Evolutionary conservation across 92 coral and sea anemone species (phyloP), one percentile per base, ranked within the genome.

Genomic region (Micromussa lordhowensis): DNA sequence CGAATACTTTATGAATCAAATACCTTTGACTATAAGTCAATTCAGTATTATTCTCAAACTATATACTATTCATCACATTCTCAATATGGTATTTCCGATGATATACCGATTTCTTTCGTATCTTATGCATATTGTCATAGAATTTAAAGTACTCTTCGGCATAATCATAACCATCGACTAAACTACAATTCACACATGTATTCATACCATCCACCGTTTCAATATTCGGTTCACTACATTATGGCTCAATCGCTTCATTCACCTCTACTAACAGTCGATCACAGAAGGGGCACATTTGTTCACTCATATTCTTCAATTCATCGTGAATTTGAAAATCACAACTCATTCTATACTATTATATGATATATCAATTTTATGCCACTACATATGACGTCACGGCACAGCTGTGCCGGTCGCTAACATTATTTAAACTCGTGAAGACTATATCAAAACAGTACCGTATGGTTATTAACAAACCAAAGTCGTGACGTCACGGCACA

Each of bases 81-180:
- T 51, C 49, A 61, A n/a, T n/a, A n/a, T n/a, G n/a, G n/a, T 59
- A 19, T n/a, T 18, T 18, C 66, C 26, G 66, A 59, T 18, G 66
- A 19, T 59, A 59, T 2, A 59, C 5, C n/a, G 26, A 59, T 59
- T 18, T 59, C 18, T 78, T 22, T 29, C 29, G 70, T 66, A 82
- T 26, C 13, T 31, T 66, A 82, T 82, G 38, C 78, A 63, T 66
- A 82, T 32, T 82, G 78, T 82, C 79, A 71, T 29, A 71, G 34
- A 66, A 66, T 64, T 66, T 16, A 70, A 66, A 18, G 54, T 82
- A 59, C 54, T 70, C 57, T 15, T 24, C 32, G 19, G 31, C 58
- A 74, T 82, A 82, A 64, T 82, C 75, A 82, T 66, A 82, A 32
- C 76, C 31, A 64, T 82, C 57, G 32, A 82, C 55, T 35, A 51